Evolutionary conservation across 2,797 vertebrate genomes (phyloP), one percentile per base, ranked within the genome.

Genomic region (Schizopygopsis pylzovi): DNA sequence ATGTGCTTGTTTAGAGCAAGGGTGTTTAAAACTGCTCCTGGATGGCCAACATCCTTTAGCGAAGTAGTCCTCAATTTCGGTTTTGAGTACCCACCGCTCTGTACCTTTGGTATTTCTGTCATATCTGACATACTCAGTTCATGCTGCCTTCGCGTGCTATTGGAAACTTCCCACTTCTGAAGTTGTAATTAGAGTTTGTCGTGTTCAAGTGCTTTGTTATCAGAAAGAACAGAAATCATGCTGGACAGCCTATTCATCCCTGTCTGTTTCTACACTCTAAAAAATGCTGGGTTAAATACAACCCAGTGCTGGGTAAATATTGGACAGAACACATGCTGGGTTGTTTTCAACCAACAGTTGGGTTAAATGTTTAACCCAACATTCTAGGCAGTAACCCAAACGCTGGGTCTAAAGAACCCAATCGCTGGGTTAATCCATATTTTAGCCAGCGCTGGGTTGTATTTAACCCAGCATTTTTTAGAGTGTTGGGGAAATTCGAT

Each of bases 1-100:
- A 84, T 87, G 86, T 90, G 84, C 89, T 86, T 86, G 79, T 81
- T 79, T 87, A 85, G 85, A 82, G 67, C 18, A 33, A 3, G 20
- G 75, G 47, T 82, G 59, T 43, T n/a, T 28, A 56, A 59, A 59
- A 47, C 33, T 52, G 33, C 79, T 70, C 25, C 63, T 39, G 79
- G 47, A 81, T 4, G 33, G 63, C 45, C 79, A 70, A 49, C 12
- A 54, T 81, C 18, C 4, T 78, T n/a, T 39, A 41, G 20, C n/a
- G 4, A 33, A 39, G 65, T 68, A 37, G 65, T 68, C 37, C 8
- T 68, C 33, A 68, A 39, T 18, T 39, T 37, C 33, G 1, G 7
- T 68, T 37, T 37, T 39, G 16, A 4, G 16, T 68, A 63, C 59
- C 59, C 61, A 63, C 25, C 1, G 12, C 61, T 63, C 61, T 63